Conservation (phyloP, 2,888 invertebrate genomes). For the Harpalus rufipes region DNA sequence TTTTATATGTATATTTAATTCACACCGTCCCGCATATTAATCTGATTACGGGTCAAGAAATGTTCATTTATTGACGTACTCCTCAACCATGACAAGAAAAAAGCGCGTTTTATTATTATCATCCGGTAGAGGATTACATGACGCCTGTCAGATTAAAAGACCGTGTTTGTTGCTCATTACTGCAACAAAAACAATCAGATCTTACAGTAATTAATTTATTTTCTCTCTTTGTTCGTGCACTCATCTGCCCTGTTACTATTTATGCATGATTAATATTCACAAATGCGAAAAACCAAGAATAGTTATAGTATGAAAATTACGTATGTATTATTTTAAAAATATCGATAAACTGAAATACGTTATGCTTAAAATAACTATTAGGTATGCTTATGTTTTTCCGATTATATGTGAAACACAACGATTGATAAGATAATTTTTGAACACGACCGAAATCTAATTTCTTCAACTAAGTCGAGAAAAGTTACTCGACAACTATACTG, state of each 20-base stretch:
- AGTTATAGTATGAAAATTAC: too few relatives aligned
- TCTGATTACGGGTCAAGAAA: conserved; percentile 41
- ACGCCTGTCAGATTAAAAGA: conserved; percentile 59
- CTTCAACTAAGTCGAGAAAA: too few relatives aligned
- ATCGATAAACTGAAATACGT: too few relatives aligned
- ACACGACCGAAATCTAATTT: too few relatives aligned
- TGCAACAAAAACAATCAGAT: conserved; percentile 58
- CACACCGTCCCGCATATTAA: conserved; percentile 30
- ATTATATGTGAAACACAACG: too few relatives aligned
- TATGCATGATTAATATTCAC: conserved; percentile 12
- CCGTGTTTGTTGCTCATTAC: conserved; percentile 58
- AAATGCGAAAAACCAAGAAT: not conserved
- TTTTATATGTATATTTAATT: not conserved
- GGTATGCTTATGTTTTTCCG: too few relatives aligned
- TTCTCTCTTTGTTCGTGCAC: conserved; percentile 30
- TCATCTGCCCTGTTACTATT: conserved; percentile 3
- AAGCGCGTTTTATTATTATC: conserved; percentile 53
- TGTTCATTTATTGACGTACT: conserved; percentile 41
- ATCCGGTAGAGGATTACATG: conserved; percentile 54
- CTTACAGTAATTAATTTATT: conserved; percentile 55
- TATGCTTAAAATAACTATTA: too few relatives aligned
- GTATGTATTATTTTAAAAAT: too few relatives aligned
- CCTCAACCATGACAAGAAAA: conserved; percentile 48
- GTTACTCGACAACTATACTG: too few relatives aligned
- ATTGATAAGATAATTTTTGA: too few relatives aligned